phyloP scores from a whole-genome alignment of 2,888 invertebrate genomes.

The Deroplatys truncata region DNA sequence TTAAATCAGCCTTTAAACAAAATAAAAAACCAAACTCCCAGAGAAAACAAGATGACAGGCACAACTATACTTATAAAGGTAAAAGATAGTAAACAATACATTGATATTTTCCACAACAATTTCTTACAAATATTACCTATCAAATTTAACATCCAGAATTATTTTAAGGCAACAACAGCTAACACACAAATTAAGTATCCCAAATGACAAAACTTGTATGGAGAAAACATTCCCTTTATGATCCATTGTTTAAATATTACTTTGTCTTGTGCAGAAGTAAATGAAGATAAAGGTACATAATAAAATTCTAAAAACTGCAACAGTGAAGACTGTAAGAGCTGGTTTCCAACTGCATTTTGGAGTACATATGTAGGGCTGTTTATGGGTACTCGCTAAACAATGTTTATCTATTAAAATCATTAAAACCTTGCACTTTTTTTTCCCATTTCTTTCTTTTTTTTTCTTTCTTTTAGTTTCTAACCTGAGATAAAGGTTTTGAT shows the following conservation, averaged over 20 bases:
- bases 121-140: neutral
- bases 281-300: neutral
- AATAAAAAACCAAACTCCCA: neutral
- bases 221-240: neutral
- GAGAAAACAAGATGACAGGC: neutral
- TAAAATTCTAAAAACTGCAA: neutral
- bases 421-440: too few species aligned
- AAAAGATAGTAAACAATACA: neutral
- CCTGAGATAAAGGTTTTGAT: neutral
- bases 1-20: neutral
- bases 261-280: neutral
- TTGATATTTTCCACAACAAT: neutral
- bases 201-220: neutral
- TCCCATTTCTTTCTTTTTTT: too few species aligned
- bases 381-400: neutral
- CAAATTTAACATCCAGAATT: neutral
- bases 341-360: neutral
- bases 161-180: neutral
- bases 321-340: neutral
- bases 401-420: neutral
- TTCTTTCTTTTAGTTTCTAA: neutral
- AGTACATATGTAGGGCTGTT: neutral
- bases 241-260: neutral
- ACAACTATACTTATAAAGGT: neutral
- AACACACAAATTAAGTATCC: neutral